Evolutionary conservation across 2,888 invertebrate species (phyloP).

Genomic region (Petrolisthes manimaculis): DNA sequence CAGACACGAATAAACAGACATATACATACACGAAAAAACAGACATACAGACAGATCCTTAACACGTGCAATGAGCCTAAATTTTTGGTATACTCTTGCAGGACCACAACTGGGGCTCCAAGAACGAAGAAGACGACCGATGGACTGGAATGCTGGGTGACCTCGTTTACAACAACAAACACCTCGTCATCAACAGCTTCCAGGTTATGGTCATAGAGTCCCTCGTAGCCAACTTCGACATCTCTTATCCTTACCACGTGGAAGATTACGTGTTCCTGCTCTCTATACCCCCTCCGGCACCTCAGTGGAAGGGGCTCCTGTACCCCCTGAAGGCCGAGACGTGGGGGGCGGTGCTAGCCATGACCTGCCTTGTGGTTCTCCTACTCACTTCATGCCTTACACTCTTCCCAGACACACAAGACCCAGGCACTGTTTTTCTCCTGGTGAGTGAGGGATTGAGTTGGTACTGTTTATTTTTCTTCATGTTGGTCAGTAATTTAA

Average conservation of each 20-base stretch:
- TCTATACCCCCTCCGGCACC: slow-evolving; percentile 49
- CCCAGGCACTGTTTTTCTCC: slow-evolving; percentile 26
- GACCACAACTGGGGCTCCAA: slow-evolving; percentile 55
- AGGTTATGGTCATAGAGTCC: slow-evolving; percentile 31
- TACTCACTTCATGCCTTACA: slow-evolving; percentile 20
- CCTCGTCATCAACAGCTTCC: slow-evolving; percentile 50
- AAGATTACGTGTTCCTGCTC: slow-evolving; percentile 50
- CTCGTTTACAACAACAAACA: slow-evolving; percentile 54
- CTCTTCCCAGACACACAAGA: slow-evolving; percentile 35
- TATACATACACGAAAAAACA: too few species aligned
- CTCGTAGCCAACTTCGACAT: slow-evolving; percentile 42
- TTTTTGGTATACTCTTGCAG: too few species aligned
- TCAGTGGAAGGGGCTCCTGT: slow-evolving; percentile 50
- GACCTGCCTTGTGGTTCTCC: slow-evolving; percentile 1
- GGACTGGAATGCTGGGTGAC: slow-evolving; percentile 65
- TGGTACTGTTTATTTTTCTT: neutral
- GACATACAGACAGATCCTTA: too few species aligned
- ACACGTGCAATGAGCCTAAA: too few species aligned
- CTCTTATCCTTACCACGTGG: slow-evolving; percentile 51
- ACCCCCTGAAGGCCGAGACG: slow-evolving; percentile 46
- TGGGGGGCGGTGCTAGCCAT: slow-evolving; percentile 38
- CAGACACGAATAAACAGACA: too few species aligned
- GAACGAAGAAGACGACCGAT: slow-evolving; percentile 48
- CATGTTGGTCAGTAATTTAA: neutral
- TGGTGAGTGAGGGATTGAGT: slow-evolving; percentile 29